phyloP scores from a whole-genome alignment of 1,140 invertebrate species.

The Heliconius nattereri region DNA sequence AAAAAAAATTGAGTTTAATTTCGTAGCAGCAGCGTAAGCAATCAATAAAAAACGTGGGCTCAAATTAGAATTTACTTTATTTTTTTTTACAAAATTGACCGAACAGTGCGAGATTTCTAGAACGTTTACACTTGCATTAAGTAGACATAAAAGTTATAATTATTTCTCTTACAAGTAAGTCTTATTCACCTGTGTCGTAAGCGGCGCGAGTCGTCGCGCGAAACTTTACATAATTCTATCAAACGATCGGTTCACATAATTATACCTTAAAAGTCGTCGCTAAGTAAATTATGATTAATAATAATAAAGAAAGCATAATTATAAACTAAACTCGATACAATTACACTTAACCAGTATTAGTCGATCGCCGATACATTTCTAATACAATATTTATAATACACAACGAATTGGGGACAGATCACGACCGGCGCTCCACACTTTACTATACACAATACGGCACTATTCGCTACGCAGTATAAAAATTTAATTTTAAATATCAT shows the following conservation, averaged over 20 bases:
- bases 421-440: conserved; percentile 6
- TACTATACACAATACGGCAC: conserved; percentile 3
- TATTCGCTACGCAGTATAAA: conserved; percentile 2
- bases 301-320: conserved; percentile 71
- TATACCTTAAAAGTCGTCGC: conserved; percentile 72
- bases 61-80: conserved; percentile 80
- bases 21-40: conserved; percentile 21
- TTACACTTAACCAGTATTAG: conserved; percentile 71
- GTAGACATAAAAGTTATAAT: conserved; percentile 80
- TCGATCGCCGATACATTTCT: conserved; percentile 65
- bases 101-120: conserved; percentile 81
- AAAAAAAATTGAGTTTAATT: conserved; percentile 53
- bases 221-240: conserved; percentile 68
- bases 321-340: conserved; percentile 78
- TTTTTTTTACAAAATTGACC: conserved; percentile 80
- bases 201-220: conserved; percentile 50
- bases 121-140: conserved; percentile 81
- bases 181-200: conserved; percentile 79
- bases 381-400: conserved; percentile 75
- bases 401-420: conserved; percentile 67
- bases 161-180: conserved; percentile 79
- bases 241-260: conserved; percentile 68
- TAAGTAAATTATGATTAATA: conserved; percentile 79
- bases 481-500: neutral
- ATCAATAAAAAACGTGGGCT: conserved; percentile 57